phyloP scores from a whole-genome alignment of 1,140 invertebrate genomes.

The Dermatophagoides farinae region DNA sequence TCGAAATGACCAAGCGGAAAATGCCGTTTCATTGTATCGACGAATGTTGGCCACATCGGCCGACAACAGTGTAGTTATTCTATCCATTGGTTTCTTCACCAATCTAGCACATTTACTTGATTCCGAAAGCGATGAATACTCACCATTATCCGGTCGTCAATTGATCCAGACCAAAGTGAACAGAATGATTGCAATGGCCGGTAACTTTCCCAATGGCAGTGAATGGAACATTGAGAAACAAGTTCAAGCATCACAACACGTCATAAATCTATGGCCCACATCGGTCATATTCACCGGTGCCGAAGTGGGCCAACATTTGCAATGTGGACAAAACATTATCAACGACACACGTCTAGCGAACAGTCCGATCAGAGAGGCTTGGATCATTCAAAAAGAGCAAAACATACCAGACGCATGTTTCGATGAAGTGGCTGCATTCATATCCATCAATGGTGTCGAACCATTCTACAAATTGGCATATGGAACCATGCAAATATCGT shows the following conservation, averaged over 20 bases:
- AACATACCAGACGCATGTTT: neutral
- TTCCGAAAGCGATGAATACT: constrained; percentile 8
- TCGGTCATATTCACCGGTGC: neutral
- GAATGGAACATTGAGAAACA: constrained; percentile 1
- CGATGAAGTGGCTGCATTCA: neutral
- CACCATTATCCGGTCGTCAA: neutral
- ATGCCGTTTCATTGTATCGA: neutral
- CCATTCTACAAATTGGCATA: neutral
- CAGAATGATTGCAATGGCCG: neutral
- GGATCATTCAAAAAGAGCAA: neutral
- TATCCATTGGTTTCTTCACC: neutral
- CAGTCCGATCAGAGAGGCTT: neutral
- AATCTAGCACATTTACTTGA: constrained; percentile 2
- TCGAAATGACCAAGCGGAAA: neutral
- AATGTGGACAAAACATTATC: neutral
- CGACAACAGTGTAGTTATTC: neutral
- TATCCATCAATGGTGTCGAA: neutral
- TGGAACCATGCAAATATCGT: neutral
- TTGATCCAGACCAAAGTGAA: neutral
- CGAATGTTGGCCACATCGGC: neutral
- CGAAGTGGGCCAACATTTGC: neutral
- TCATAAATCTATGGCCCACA: neutral
- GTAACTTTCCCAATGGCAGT: neutral
- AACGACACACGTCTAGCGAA: neutral
- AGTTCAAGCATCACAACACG: neutral